Base-by-base conservation (phyloP, 2,888 invertebrate genomes). In the Galerucella pusilla region DNA sequence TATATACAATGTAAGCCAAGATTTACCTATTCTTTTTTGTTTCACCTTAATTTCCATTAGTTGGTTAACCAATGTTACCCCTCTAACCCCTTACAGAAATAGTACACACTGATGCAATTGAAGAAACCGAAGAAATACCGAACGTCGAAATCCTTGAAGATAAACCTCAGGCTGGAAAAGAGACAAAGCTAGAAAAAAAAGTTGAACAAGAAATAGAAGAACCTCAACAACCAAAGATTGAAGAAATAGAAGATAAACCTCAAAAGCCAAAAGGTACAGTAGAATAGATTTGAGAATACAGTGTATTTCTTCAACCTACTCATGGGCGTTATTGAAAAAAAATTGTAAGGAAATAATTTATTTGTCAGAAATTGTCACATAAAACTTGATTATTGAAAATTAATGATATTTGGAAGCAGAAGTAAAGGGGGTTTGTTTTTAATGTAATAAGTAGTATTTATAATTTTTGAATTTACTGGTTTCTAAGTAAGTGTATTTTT, bases 131-230 rank as follows among this genome's bases (percentile, higher is more conserved):
- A 78, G 84, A 86, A 69, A 84, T 85, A 46, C 84, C 85, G 68
- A 85, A 88, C 77, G 83, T 88, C 80, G 90, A 91, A 86, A 89
- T 88, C 81, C 87, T 90, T 78, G 84, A 90, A 69, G 89, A 90
- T 79, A 90, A 88, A 78, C 80, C 80, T n/a, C 71, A 81, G 67
- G 77, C 71, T 46, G 77, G 77, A 35, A 69, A 84, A 71, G 74
- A 81, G 64, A 76, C 82, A 7, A 81, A 83, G 4, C 82, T 82
- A 68, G 77, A 83, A 61, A 85, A 80, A 45, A 86, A 80, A 59
- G 59, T 78, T n/a, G 60, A 85, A 71, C 72, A 80, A 11, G 79
- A 88, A 45, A 75, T 85, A 46, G 84, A 75, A 28, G 86, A 85
- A 79, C 83, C 75, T 10, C 86, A 86, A 81, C 84, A 86, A 80